These are phyloP conservation scores for Hydropsyche tenuis DNA, from an alignment of 1,140 invertebrate species.

Conservation along the genomic window DNA sequence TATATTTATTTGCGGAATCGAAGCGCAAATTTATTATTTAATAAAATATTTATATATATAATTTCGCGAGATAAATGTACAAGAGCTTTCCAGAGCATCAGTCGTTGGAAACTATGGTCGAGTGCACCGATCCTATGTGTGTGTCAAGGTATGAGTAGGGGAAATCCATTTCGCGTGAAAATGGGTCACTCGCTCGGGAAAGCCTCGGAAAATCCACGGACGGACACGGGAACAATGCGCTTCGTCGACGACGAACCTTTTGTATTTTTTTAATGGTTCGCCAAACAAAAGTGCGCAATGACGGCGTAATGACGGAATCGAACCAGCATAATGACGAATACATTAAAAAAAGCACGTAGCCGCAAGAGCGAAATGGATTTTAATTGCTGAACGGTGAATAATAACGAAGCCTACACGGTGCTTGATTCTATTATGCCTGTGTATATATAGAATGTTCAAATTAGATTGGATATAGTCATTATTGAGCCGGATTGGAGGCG, in stretches of 20 bases:
- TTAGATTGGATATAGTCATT: too few relatives aligned
- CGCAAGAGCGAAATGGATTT: too few relatives aligned
- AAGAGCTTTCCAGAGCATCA: not conserved
- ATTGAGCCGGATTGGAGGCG: too few relatives aligned
- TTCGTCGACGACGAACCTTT: slow-evolving; percentile 2
- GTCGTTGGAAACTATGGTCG: not conserved
- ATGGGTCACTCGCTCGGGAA: slow-evolving; percentile 33
- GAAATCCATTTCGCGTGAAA: slow-evolving; percentile 28
- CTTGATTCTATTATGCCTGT: too few relatives aligned
- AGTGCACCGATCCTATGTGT: slow-evolving; percentile 4
- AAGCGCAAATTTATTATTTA: too few relatives aligned
- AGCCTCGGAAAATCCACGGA: slow-evolving; percentile 23
- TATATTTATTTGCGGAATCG: too few relatives aligned
- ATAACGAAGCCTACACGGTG: too few relatives aligned
- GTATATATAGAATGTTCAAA: too few relatives aligned
- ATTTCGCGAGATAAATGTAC: not conserved
- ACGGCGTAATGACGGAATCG: slow-evolving; percentile 10
- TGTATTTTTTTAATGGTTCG: slow-evolving; percentile 31
- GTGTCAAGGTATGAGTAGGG: not conserved
- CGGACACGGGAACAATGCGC: not conserved
- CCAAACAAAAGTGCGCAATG: not conserved
- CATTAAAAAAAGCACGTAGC: too few relatives aligned
- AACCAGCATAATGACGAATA: not conserved
- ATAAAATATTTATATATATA: too few relatives aligned
- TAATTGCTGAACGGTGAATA: too few relatives aligned